Conservation (phyloP, 2,797 vertebrate genomes). For the Sebastes minor region DNA sequence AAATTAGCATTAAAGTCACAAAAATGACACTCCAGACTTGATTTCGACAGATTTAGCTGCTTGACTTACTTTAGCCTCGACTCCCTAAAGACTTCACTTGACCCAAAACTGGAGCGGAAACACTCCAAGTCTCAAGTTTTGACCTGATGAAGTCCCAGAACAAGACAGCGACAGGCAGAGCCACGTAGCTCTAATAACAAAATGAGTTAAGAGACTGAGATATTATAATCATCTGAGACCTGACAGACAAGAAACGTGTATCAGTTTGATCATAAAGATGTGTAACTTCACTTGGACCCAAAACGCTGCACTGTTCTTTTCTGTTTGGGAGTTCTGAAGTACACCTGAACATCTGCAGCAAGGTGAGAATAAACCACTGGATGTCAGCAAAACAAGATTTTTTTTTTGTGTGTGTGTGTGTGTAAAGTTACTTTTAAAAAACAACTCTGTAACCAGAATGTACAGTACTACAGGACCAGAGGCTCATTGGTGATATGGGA, state of each 20-base stretch:
- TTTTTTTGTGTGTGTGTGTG: not conserved
- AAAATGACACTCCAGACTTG: not conserved
- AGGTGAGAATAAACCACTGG: not conserved
- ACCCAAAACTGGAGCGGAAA: not conserved
- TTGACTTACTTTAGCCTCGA: not conserved
- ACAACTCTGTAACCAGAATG: not conserved
- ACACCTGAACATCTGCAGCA: not conserved
- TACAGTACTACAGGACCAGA: not conserved
- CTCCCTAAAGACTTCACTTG: not conserved
- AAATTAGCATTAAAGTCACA: not conserved
- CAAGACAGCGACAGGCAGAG: not conserved
- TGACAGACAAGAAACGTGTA: too few species aligned
- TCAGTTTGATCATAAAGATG: not conserved
- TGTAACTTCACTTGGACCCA: not conserved
- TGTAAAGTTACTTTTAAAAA: not conserved
- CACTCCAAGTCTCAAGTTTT: not conserved
- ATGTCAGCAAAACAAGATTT: not conserved
- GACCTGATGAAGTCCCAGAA: not conserved
- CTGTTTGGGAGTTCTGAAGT: not conserved
- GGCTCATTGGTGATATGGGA: not conserved
- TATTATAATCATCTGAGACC: not conserved
- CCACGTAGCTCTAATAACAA: not conserved
- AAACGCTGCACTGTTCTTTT: not conserved
- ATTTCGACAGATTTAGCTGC: not conserved
- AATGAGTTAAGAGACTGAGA: accelerated